These are phyloP conservation scores for Rhinolophus ferrumequinum DNA, from an alignment of 2,113 vertebrate genomes.

Conservation along the genomic window DNA sequence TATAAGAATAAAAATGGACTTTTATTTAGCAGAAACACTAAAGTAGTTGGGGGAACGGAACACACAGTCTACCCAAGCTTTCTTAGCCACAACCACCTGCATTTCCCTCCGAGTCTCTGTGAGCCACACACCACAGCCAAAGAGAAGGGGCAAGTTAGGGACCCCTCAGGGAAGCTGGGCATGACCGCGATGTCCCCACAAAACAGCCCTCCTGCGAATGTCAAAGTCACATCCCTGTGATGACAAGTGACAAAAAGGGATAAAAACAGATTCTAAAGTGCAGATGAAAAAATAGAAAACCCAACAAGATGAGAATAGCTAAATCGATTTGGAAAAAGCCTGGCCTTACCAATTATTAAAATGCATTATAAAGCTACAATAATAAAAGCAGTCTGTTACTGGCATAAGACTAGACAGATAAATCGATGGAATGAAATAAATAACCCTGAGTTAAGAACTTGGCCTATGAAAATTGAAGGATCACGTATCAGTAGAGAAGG, in stretches of 20 bases:
- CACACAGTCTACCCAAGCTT: slow-evolving; percentile 69
- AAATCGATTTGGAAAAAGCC: background rate
- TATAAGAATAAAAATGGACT: slow-evolving; percentile 89
- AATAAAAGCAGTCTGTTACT: slow-evolving; percentile 70
- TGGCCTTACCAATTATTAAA: slow-evolving; percentile 31
- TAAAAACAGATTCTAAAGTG: background rate
- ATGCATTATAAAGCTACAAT: slow-evolving; percentile 70
- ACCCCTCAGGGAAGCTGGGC: background rate
- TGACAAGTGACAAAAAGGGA: background rate
- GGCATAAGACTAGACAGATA: background rate
- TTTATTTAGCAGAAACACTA: slow-evolving; percentile 87
- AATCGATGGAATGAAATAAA: slow-evolving; percentile 18
- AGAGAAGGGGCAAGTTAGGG: background rate
- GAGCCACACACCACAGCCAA: background rate
- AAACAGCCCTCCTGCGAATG: background rate
- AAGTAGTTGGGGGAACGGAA: slow-evolving; percentile 76
- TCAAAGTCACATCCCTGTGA: background rate
- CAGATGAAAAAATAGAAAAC: background rate
- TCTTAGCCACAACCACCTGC: slow-evolving; percentile 72
- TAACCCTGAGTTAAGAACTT: background rate
- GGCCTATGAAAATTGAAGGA: background rate
- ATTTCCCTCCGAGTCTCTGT: slow-evolving; percentile 31
- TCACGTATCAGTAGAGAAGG: background rate
- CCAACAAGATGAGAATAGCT: background rate
- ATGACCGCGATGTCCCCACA: accelerated